A percentile compares a stretch with the other conserved stretches of the same genome.
These are phyloP conservation scores for Fulica atra DNA, from an alignment of 2,113 vertebrate species.

Conservation along the genomic window DNA sequence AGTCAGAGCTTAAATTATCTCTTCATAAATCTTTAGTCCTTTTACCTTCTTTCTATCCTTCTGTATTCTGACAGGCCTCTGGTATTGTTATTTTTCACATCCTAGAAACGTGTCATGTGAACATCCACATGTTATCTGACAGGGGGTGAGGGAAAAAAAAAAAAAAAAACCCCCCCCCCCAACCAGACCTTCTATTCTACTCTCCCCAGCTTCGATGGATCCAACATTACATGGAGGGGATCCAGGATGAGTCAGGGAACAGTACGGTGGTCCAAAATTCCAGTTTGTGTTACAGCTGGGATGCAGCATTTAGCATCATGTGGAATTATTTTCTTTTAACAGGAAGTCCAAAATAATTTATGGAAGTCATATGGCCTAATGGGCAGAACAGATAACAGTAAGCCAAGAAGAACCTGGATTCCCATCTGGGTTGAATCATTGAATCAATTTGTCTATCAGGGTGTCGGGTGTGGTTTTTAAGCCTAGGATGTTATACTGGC, in stretches of 20 bases:
- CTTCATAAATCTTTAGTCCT: background rate
- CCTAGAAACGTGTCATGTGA: background rate
- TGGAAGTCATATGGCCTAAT: constrained; percentile 16
- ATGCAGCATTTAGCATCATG: constrained; percentile 38
- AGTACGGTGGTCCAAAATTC: constrained; percentile 45
- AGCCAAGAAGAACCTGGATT: constrained; percentile 43
- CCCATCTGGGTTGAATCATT: constrained; percentile 33
- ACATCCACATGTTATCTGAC: background rate
- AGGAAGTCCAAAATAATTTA: constrained; percentile 35
- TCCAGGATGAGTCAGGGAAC: constrained; percentile 62
- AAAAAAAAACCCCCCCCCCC: background rate
- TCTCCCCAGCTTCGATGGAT: background rate
- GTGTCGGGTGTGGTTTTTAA: constrained; percentile 32
- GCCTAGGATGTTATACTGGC: background rate
- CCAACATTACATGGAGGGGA: constrained; percentile 30
- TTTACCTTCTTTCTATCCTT: background rate
- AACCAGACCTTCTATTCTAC: background rate
- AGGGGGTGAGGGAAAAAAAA: background rate
- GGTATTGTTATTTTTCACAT: constrained; percentile 13
- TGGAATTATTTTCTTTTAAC: constrained; percentile 55
- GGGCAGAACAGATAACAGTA: constrained; percentile 41
- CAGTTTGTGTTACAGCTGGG: constrained; percentile 49
- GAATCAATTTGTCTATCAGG: background rate
- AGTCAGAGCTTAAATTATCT: constrained; percentile 44
- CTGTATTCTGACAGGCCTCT: background rate